Conservation (phyloP, 2,113 vertebrate species). For the Pyrgilauda ruficollis region DNA sequence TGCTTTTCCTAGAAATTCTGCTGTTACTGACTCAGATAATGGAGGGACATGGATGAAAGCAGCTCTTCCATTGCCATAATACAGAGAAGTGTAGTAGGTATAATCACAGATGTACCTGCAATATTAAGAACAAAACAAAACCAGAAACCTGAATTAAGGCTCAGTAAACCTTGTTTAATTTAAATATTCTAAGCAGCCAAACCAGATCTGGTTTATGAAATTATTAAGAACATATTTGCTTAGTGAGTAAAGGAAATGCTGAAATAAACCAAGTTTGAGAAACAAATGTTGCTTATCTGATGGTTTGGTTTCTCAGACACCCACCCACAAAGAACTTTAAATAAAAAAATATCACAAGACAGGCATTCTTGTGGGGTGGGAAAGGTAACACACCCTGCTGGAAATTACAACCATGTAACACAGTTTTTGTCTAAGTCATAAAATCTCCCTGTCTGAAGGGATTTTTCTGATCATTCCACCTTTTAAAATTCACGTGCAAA, state of each 20-base stretch:
- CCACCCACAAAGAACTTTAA: slow-evolving; percentile 1
- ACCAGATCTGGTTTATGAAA: background rate
- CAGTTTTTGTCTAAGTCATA: background rate
- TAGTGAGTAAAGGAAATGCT: slow-evolving; percentile 26
- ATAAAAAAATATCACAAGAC: background rate
- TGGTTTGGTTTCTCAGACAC: slow-evolving; percentile 25
- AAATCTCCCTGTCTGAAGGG: background rate
- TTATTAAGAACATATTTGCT: slow-evolving; percentile 4
- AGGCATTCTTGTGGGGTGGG: background rate
- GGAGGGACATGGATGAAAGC: slow-evolving; percentile 80
- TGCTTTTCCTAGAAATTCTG: slow-evolving; percentile 71
- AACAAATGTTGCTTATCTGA: slow-evolving; percentile 32
- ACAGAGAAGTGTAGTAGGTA: slow-evolving; percentile 79
- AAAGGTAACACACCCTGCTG: background rate
- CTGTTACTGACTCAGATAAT: slow-evolving; percentile 51
- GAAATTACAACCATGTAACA: background rate
- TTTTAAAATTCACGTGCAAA: background rate
- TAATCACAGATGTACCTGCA: slow-evolving; percentile 85
- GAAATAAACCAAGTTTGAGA: slow-evolving; percentile 25
- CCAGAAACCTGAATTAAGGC: background rate
- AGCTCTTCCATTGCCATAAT: slow-evolving; percentile 70
- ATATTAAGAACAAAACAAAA: background rate
- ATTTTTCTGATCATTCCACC: background rate
- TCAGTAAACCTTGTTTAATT: background rate
- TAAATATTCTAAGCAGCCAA: slow-evolving; percentile 15